These are phyloP conservation scores for Actinia equina DNA, from an alignment of 64 coral and sea anemone genomes.

Conservation along the genomic window DNA sequence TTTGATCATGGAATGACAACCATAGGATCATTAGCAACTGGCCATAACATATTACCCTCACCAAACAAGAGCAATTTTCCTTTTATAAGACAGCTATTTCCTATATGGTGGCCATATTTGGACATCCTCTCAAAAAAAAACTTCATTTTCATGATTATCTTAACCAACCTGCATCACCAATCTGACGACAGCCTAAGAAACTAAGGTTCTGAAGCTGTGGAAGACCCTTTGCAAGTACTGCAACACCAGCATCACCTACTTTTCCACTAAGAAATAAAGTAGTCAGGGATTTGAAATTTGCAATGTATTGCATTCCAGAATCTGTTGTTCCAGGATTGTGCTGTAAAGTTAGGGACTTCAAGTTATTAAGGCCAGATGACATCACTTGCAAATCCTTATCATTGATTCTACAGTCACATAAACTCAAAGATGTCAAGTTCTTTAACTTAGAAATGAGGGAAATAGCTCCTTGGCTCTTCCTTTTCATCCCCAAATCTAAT, in stretches of 20 bases:
- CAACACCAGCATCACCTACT: constrained; percentile 77
- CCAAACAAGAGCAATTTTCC: too few species aligned
- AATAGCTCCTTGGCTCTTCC: constrained; percentile 61
- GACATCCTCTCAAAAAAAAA: background rate
- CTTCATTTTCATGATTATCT: background rate
- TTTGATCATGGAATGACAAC: too few species aligned
- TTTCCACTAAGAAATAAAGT: constrained; percentile 89
- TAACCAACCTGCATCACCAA: constrained; percentile 67
- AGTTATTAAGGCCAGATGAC: constrained; percentile 55
- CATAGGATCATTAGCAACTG: too few species aligned
- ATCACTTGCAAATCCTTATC: constrained; percentile 71
- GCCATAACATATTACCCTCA: too few species aligned
- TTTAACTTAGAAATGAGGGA: constrained; percentile 71
- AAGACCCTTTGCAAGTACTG: constrained; percentile 69
- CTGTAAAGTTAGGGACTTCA: constrained; percentile 76
- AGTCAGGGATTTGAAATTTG: constrained; percentile 80
- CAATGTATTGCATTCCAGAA: constrained; percentile 70
- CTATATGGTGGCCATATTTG: too few species aligned
- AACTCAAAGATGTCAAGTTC: constrained; percentile 67
- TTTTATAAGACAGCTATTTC: too few species aligned
- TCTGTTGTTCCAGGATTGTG: constrained; percentile 80
- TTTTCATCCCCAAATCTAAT: constrained; percentile 68
- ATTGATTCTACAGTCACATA: constrained; percentile 78
- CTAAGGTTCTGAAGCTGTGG: constrained; percentile 63
- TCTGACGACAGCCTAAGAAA: constrained; percentile 71